Conservation (phyloP, 2,113 vertebrate genomes). For the Terrapene triunguis region DNA sequence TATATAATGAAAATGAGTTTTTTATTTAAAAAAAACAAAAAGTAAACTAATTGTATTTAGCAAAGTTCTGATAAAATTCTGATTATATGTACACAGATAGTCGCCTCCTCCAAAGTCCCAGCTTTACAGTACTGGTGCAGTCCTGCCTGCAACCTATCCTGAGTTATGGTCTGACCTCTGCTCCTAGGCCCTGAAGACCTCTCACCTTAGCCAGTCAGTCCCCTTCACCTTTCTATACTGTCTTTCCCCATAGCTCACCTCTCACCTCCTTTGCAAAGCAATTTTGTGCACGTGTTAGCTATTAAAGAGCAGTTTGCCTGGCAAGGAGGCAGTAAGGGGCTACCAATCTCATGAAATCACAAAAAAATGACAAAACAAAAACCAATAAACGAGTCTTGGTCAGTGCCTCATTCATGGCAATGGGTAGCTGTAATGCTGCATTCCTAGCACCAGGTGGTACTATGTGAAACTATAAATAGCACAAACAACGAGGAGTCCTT, state of each 20-base stretch:
- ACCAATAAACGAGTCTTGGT: background rate
- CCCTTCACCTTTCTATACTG: background rate
- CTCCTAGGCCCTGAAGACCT: rapidly evolving
- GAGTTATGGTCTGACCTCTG: background rate
- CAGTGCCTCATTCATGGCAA: background rate
- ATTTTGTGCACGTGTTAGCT: conserved; percentile 18
- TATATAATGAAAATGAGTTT: background rate
- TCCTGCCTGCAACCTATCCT: background rate
- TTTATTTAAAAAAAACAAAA: background rate
- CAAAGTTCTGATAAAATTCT: background rate
- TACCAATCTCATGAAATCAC: too few species aligned
- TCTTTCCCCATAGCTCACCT: background rate
- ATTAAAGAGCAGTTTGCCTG: conserved; percentile 47
- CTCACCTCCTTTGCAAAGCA: background rate
- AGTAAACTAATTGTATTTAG: background rate
- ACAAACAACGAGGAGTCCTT: too few species aligned
- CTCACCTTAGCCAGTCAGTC: background rate
- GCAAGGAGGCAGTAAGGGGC: too few species aligned
- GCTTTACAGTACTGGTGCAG: background rate
- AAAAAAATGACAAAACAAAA: background rate
- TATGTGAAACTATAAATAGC: background rate
- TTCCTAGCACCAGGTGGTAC: background rate
- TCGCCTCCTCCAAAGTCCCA: background rate
- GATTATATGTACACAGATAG: background rate
- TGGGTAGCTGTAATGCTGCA: background rate